phyloP scores from a whole-genome alignment of 2,888 invertebrate genomes.

The Himalopsyche japonica region DNA sequence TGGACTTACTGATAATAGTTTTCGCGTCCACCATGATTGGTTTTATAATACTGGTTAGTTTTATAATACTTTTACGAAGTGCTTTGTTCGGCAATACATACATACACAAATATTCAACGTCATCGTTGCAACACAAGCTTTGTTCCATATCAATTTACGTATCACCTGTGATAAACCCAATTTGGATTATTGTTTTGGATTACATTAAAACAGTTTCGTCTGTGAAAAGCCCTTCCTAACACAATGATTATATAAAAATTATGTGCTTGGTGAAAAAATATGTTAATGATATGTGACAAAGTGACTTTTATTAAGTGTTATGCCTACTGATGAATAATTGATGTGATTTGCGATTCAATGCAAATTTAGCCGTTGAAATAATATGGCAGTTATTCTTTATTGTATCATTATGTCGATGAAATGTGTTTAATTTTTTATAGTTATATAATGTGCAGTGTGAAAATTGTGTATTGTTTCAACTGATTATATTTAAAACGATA shows the following conservation, averaged over 20 bases:
- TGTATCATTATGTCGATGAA: neutral
- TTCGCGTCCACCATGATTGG: constrained; percentile 39
- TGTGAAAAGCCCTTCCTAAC: neutral
- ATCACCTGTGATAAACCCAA: neutral
- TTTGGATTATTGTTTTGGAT: neutral
- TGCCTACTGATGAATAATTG: neutral
- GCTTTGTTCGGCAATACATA: neutral
- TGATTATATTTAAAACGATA: too few species aligned
- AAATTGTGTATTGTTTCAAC: neutral
- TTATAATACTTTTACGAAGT: neutral
- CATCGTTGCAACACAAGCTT: neutral
- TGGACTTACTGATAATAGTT: constrained; percentile 39
- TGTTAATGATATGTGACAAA: neutral
- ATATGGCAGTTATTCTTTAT: neutral
- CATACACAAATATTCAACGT: neutral
- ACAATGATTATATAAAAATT: neutral
- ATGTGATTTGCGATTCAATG: neutral
- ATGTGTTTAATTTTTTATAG: neutral
- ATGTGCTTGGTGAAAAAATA: neutral
- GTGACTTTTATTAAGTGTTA: neutral
- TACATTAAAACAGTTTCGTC: neutral
- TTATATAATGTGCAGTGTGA: neutral
- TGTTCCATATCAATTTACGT: neutral
- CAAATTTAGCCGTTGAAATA: neutral
- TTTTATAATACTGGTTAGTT: constrained; percentile 40